A percentile compares a stretch with the other conserved stretches of the same genome.
phyloP scores from a whole-genome alignment of 2,797 vertebrate species.

The Macrochelys suwanniensis region DNA sequence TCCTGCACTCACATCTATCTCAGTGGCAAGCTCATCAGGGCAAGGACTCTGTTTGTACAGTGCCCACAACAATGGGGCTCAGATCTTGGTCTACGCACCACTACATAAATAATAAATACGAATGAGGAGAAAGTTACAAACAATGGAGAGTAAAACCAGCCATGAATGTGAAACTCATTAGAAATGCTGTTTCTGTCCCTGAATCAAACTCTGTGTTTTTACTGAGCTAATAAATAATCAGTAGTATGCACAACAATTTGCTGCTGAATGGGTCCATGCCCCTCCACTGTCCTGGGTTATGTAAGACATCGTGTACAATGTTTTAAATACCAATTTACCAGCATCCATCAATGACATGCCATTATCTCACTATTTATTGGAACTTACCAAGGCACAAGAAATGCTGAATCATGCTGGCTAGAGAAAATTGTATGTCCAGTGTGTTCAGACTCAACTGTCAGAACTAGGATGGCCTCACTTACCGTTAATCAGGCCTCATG shows the following conservation, averaged over 20 bases:
- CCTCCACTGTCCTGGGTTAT: neutral
- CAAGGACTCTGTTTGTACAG: neutral
- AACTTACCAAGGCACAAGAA: constrained; percentile 30
- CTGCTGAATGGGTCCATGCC: rapidly evolving
- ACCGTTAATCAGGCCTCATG: constrained; percentile 3
- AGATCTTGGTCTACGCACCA: neutral
- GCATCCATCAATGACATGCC: neutral
- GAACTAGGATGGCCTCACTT: neutral
- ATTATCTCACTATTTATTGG: neutral
- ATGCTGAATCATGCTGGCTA: neutral
- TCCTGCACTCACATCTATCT: neutral
- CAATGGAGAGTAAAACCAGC: neutral
- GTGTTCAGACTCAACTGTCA: constrained; percentile 1
- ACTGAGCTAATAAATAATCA: neutral
- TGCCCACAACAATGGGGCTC: neutral
- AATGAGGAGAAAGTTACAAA: neutral
- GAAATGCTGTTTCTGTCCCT: neutral
- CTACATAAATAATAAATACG: neutral
- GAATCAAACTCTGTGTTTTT: neutral
- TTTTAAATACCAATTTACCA: neutral
- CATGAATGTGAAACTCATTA: neutral
- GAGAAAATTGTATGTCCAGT: constrained; percentile 21
- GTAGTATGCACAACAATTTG: neutral
- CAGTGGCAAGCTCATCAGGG: constrained; percentile 13
- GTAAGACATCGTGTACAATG: neutral